These are phyloP conservation scores for Paralichthys olivaceus DNA, from an alignment of 2,113 vertebrate species.

Conservation along the genomic window DNA sequence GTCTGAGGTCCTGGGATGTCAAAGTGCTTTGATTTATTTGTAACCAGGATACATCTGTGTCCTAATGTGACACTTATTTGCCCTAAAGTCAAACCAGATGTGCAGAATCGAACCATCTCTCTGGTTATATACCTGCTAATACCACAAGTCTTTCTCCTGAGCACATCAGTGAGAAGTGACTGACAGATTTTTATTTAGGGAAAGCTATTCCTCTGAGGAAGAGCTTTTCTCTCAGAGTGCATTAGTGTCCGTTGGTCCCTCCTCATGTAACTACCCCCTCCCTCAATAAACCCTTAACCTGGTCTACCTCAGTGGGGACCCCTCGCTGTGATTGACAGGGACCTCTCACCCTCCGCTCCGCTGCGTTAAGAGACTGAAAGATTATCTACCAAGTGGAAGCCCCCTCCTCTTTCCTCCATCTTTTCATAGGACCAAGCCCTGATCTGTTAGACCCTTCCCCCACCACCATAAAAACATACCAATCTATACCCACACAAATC, in stretches of 20 bases:
- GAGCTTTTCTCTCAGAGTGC: conserved; percentile 6
- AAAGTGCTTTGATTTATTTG: too few relatives aligned
- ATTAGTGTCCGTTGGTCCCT: neutral
- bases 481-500: conserved; percentile 63
- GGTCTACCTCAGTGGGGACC: conserved; percentile 50
- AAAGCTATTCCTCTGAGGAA: conserved; percentile 1
- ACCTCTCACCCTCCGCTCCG: conserved; percentile 59
- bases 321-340: conserved; percentile 62
- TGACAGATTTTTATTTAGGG: neutral
- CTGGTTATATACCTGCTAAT: neutral
- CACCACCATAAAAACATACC: conserved; percentile 57
- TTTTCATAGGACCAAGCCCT: conserved; percentile 1
- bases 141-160: neutral
- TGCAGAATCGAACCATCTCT: too few relatives aligned
- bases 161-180: neutral
- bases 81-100: neutral
- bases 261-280: conserved; percentile 8
- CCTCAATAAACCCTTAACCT: conserved; percentile 19
- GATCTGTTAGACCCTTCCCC: neutral
- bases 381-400: conserved; percentile 48
- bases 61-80: too few relatives aligned
- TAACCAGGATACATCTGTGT: too few relatives aligned
- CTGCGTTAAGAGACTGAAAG: conserved; percentile 58
- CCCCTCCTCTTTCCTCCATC: neutral
- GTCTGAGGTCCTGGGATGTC: too few relatives aligned